Evolutionary conservation across 2,888 invertebrate species (phyloP).

Genomic region (Cenopis cana): DNA sequence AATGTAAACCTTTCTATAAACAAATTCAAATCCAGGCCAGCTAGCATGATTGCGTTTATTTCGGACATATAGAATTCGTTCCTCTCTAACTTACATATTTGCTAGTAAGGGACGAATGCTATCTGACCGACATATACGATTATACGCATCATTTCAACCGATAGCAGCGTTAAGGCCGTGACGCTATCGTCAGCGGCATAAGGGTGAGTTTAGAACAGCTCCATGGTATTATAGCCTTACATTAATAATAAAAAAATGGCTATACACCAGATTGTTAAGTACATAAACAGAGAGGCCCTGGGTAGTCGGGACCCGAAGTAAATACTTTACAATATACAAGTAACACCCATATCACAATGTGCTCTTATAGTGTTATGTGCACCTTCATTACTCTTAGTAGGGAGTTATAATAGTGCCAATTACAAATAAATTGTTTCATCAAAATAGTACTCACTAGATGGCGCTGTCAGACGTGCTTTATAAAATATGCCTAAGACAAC

Average conservation of each 20-base stretch:
- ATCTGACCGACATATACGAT: no score
- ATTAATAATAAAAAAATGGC: slow-evolving; percentile 18
- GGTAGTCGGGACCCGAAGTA: no score
- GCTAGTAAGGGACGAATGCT: no score
- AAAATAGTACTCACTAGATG: neutral
- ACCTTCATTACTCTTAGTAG: slow-evolving; percentile 26
- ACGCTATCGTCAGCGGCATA: slow-evolving; percentile 1
- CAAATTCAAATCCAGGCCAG: no score
- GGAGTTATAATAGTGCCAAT: neutral
- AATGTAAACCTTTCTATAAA: slow-evolving; percentile 15
- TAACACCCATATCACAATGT: slow-evolving; percentile 44
- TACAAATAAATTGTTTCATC: neutral
- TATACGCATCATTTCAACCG: neutral
- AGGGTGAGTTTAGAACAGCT: neutral
- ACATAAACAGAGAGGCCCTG: no score
- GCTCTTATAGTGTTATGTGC: slow-evolving; percentile 38
- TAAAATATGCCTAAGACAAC: no score
- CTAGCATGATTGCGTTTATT: no score
- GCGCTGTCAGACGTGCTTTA: no score
- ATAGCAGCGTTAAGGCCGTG: neutral
- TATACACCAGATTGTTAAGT: slow-evolving; percentile 29
- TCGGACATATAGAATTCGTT: no score
- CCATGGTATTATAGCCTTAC: neutral
- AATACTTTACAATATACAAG: slow-evolving; percentile 30
- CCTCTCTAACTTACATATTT: no score